Percentiles rank a stretch among this genome's conserved stretches.
These are phyloP conservation scores for Zeus faber DNA, from an alignment of 2,113 vertebrate species.

Conservation along the genomic window DNA sequence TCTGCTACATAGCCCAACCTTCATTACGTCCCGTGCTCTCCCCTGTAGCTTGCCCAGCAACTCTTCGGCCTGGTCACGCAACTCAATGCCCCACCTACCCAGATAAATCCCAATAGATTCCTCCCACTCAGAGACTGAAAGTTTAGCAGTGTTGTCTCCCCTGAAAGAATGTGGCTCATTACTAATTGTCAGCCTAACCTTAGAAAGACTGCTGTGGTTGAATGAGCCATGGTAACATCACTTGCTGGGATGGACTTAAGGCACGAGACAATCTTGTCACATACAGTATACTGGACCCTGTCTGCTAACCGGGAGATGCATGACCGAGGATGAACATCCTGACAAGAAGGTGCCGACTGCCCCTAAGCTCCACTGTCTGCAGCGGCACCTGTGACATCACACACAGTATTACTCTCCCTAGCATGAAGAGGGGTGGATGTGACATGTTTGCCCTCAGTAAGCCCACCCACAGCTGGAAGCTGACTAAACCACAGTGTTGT, in stretches of 20 bases:
- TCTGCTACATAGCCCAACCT: conserved; percentile 4
- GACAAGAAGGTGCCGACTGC: no score
- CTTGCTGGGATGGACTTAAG: not conserved
- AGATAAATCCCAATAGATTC: not conserved
- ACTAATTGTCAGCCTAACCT: not conserved
- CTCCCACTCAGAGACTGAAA: conserved; percentile 1
- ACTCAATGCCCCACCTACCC: not conserved
- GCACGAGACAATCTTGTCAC: not conserved
- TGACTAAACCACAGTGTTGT: no score
- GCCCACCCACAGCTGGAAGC: no score
- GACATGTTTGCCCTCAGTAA: no score
- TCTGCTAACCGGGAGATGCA: no score
- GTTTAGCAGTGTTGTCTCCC: not conserved
- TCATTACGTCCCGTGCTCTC: conserved; percentile 14
- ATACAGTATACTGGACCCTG: no score
- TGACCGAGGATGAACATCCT: no score
- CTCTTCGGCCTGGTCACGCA: not conserved
- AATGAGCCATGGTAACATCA: not conserved
- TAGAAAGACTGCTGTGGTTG: not conserved
- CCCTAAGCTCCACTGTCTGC: no score
- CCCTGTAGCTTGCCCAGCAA: not conserved
- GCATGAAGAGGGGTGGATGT: no score
- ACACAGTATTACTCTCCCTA: no score
- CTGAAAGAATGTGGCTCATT: conserved; percentile 3
- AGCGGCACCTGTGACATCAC: no score